Evolutionary conservation across 2,888 invertebrate species (phyloP), one percentile per base, ranked within the genome.

Genomic region (Oithona nana): DNA sequence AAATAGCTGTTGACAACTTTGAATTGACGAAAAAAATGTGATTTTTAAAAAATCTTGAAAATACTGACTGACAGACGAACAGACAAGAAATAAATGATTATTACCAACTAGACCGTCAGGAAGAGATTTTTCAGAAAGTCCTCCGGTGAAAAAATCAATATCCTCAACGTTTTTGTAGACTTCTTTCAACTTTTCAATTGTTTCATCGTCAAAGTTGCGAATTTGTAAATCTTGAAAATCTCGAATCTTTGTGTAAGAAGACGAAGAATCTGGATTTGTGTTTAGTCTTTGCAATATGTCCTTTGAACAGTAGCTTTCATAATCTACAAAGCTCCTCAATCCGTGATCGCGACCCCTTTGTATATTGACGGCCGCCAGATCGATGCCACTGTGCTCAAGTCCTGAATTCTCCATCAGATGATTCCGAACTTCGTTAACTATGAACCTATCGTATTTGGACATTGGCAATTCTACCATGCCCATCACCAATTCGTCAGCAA

Each of bases 101-200:
- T 93, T 93, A 3, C 95, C 95, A 0, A 95, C 86, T 0, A 89
- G 75, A 3, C 88, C 93, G 3, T 93, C 94, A 69, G 86, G 86
- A 4, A 90, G 65, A 0, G 68, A 66, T 8, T 85, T 77, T 71
- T 88, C 86, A 68, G 88, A 86, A 83, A 95, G 84, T 1, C 90
- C 87, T 28, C 94, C 95, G 0, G 93, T 88, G 80, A 95, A 95
- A 1, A 95, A 77, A 73, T 95, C 89, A 64, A 95, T 89, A 72
- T 95, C 95, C 69, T 95, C 92, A 0, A 93, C 93, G 30, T 57
- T 24, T 16, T 28, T 29, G 28, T 52, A 52, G n/a, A 20, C 20
- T 8, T 6, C 39, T 39, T 39, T 6, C 6, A 39, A 39, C 8
- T 16, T 6, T 39, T 39, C 16, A 16, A 39, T 16, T 39, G 39